Evolutionary conservation across 1,140 invertebrate species (phyloP), one percentile per base, ranked within the genome.

Genomic region (Nasonia longicornis): DNA sequence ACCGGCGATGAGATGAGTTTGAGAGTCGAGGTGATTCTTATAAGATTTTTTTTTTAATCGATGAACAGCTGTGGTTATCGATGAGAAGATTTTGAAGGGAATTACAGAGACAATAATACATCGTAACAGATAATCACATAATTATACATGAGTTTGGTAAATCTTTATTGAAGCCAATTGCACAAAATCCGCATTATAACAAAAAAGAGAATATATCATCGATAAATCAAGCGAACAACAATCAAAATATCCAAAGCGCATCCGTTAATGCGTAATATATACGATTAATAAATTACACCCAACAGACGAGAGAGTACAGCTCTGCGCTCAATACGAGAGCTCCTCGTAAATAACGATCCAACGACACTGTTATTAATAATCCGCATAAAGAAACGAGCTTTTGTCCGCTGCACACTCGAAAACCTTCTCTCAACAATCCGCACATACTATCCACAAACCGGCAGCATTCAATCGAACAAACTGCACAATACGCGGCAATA

Each of bases 131-230:
- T 3, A 42, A 8, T 42, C 38, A 42, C 38, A 42, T 42, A 10
- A 42, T 42, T 42, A 8, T 1, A 26, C 26, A 26, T 42, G 38
- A 35, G 0, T 42, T 42, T 42, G n/a, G 22, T 22, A 71, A 38
- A 71, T 71, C 10, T 71, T 71, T 71, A 71, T 71, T 42, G 35
- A 71, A 71, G 69, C 31, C 69, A 71, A 71, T 35, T 71, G 38
- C 35, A 71, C 10, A 42, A 11, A 26, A 42, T 42, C 38, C 38
- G 38, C 38, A 42, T 42, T 3, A 3, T 42, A 42, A 42, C 69
- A 71, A 67, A 26, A 26, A 67, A 67, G 7, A 42, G 8, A 42
- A 42, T 42, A 42, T 42, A 42, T 42, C 8, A 10, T 42, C 38
- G 38, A 42, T 42, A 42, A 42, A 42, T 42, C 8, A 38, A 8